Base-by-base conservation (phyloP, 2,888 invertebrate genomes). In the Scelioninae gen. 2 region DNA sequence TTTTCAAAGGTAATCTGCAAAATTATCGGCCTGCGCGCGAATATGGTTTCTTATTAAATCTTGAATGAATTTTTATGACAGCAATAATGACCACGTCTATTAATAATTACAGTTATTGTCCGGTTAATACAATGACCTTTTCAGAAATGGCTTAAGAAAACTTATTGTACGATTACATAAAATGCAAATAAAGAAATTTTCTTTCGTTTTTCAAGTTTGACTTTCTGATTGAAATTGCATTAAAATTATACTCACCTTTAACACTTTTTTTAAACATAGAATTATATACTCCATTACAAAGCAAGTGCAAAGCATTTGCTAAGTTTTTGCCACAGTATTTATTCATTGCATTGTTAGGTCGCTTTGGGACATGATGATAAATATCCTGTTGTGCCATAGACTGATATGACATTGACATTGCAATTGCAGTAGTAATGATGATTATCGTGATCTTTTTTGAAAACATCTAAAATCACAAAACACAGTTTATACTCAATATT, bases 201-300 rank as follows among this genome's bases (percentile, higher is more conserved):
- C n/a, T n/a, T n/a, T n/a, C n/a, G n/a, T n/a, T n/a, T n/a, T n/a
- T n/a, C n/a, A n/a, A n/a, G n/a, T n/a, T n/a, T n/a, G n/a, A n/a
- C n/a, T n/a, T n/a, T n/a, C n/a, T n/a, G n/a, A n/a, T n/a, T n/a
- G n/a, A n/a, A n/a, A 31, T 5, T 31, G 6, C 31, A 31, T 5
- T 35, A 11, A 35, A 35, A 35, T 35, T n/a, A 11, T 11, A 4
- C 53, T 61, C 68, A 85, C 85, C 85, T 81, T 81, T 81, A 55
- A 71, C 81, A 71, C 77, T 84, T 71, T 83, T 85, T 73, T 85
- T 83, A 75, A 84, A 84, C 81, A 85, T 83, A 4, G 81, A 69
- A 73, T 86, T 85, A 76, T 86, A 87, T 22, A 78, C 76, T 16
- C 87, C 86, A 41, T 82, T 78, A 74, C 87, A 87, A 18, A 87